Evolutionary conservation across 2,888 invertebrate species (phyloP), one percentile per base, ranked within the genome.

Genomic region (Patella caerulea): DNA sequence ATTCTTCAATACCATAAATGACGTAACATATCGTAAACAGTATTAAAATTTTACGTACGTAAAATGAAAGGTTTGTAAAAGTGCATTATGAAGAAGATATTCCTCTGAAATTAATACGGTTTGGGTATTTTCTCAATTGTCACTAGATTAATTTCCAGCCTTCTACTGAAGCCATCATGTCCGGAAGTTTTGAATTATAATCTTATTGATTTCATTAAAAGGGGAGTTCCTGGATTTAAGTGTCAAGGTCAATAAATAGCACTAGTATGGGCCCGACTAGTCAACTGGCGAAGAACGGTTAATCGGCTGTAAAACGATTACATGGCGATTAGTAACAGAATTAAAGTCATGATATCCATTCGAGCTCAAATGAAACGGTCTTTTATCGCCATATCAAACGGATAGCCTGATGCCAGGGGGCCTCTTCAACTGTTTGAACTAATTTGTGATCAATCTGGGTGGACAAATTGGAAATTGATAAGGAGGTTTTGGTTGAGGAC

Each of bases 261-360:
- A 45, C 45, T 9, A 45, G 9, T 45, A 45, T 45, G 45, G 7
- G 45, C 45, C 45, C 9, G 9, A 45, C 7, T 45, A 45, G 45
- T 45, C 45, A 45, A 45, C 11, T 12, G 9, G 24, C 24, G 65
- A 65, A 65, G 24, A 24, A 24, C 65, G 7, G 65, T 19, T 65
- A n/a, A 19, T 65, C 65, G 19, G 24, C 65, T 24, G 14, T 65
- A 65, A 14, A 12, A 9, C 65, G 65, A 65, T 65, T 65, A 24
- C 65, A 65, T 24, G 65, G 19, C 65, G 65, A 65, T 65, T 65
- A 65, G 65, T 24, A 65, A 65, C 65, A 65, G 65, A 65, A 65
- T 65, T 24, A 65, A 24, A 19, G 24, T 24, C 24, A 24, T 9
- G 65, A 11, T 65, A 65, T 19, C 24, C 19, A 65, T 24, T 24